Evolutionary conservation across 2,888 invertebrate genomes (phyloP), one percentile per base, ranked within the genome.

Genomic region (Drosophila austrosaltans): DNA sequence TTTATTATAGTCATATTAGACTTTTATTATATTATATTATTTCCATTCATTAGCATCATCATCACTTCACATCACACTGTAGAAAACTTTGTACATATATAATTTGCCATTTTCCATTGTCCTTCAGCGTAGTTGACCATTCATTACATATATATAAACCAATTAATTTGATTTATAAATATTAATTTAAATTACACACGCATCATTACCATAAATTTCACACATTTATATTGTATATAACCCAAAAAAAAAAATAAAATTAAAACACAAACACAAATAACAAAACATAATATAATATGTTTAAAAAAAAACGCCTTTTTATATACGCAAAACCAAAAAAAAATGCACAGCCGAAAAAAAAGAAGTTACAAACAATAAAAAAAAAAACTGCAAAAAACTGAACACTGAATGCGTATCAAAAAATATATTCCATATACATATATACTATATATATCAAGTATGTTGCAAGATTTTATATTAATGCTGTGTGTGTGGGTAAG

Each of bases 341-440:
- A 20, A 20, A n/a, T 48, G 48, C 48, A 48, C 22, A 22, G 22
- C 22, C 48, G 12, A 5, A 48, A 25, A 48, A 48, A 48, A 25
- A 3, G 12, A 48, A 12, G 30, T 30, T 30, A 22, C 22, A 10
- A 44, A 40, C 16, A 12, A 12, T 39, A 39, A 39, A 39, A 39
- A 2, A 32, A 32, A 32, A 32, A 32, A 4, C 32, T 3, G 28
- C 32, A 32, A 32, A 32, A 32, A 36, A 36, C 36, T 36, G 36
- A 8, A 36, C 36, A 36, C 36, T 36, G 36, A 36, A 36, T 36
- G 36, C 36, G 36, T 36, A 36, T 36, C 8, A 36, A 36, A 36
- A 36, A 8, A 36, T 36, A 8, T 36, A 36, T 36, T 36, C 36
- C 36, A 36, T 36, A 63, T 58, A 71, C 44, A 60, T 69, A 44